Evolutionary conservation across 1,140 invertebrate genomes (phyloP), one percentile per base, ranked within the genome.

Genomic region (Drosophila parabipectinata): DNA sequence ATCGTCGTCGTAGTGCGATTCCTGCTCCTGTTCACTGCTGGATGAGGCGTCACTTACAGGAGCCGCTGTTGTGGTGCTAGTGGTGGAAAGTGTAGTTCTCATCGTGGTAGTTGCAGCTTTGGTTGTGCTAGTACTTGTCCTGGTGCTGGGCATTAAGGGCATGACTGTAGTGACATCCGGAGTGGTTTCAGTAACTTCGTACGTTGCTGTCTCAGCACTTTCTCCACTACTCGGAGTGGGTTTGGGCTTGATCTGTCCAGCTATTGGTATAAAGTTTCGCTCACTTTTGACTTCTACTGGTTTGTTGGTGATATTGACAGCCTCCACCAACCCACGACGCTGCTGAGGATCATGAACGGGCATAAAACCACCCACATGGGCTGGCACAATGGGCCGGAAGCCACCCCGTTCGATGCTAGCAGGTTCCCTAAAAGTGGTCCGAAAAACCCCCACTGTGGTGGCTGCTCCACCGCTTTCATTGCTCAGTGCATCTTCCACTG

Each of bases 311-410:
- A 69, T 59, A 44, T 91, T 82, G 2, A 91, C 79, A 0, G 71
- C 61, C 56, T 90, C 89, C 4, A 91, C 75, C 1, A 79, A 30
- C 0, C 90, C 90, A 1, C 85, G 75, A 7, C 82, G 77, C 44
- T 85, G 82, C 15, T 87, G 75, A 1, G 90, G 90, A 90, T 91
- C 82, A 48, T 77, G 85, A 1, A 91, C 84, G 1, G 90, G 95
- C 94, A 92, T 95, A 72, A 97, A 97, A 12, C 96, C 96, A 10
- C 95, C 94, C 62, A 94, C 92, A 41, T 93, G 93, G 28, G 94
- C 94, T 7, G 95, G 95, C 28, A 95, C 90, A 56, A 96, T 93
- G 14, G 96, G 96, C 8, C 94, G 92, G 81, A 97, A 97, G 12
- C 96, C 96, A 56, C 95, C 95, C 12, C 94, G 94, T 91, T 96